Evolutionary conservation across 2,113 vertebrate species (phyloP).

Genomic region (Seriola rivoliana): DNA sequence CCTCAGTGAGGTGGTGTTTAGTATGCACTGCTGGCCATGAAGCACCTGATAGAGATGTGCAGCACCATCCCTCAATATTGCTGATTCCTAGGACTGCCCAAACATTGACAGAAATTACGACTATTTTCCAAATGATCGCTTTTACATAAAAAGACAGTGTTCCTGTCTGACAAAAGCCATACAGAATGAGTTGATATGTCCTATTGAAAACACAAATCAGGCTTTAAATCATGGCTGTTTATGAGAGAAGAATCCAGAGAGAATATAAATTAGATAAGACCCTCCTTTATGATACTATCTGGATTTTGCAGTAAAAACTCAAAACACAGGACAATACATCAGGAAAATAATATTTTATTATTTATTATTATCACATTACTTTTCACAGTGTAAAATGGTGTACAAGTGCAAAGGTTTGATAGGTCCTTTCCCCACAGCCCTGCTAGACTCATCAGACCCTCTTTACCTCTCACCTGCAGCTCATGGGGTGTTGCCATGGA

Average conservation of each 20-base stretch:
- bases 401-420: slow-evolving; percentile 50
- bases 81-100: slow-evolving; percentile 41
- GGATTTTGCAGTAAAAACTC: neutral
- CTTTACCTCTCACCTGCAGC: slow-evolving; percentile 77
- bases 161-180: slow-evolving; percentile 5
- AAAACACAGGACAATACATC: slow-evolving; percentile 12
- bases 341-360: slow-evolving; percentile 11
- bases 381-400: neutral
- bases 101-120: slow-evolving; percentile 41
- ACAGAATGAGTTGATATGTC: neutral
- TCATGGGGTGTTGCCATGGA: slow-evolving; percentile 89
- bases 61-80: slow-evolving; percentile 49
- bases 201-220: slow-evolving; percentile 6
- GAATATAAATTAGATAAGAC: neutral
- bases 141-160: neutral
- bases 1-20: slow-evolving; percentile 65
- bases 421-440: slow-evolving; percentile 77
- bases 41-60: slow-evolving; percentile 69
- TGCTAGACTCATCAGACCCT: slow-evolving; percentile 71
- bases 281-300: neutral
- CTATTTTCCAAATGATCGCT: slow-evolving; percentile 21
- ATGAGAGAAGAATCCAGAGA: neutral
- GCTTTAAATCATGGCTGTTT: slow-evolving; percentile 8
- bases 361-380: neutral
- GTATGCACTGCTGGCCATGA: slow-evolving; percentile 73